Percentiles rank a stretch among this genome's conserved stretches.
Evolutionary conservation across 2,888 invertebrate species (phyloP).

Genomic region (Dromius quadrimaculatus): DNA sequence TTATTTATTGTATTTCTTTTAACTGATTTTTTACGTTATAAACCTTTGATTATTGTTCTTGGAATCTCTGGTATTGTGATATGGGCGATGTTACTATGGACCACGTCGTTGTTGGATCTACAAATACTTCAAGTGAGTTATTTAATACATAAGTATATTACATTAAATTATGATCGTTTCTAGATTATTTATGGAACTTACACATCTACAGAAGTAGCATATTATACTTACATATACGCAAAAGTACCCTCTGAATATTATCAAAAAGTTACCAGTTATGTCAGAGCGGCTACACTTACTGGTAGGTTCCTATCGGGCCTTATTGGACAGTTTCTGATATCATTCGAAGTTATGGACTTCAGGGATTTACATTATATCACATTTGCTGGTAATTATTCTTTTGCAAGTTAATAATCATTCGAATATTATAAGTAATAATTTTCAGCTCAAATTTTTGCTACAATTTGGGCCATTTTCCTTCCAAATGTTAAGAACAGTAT

Average conservation of each 20-base stretch:
- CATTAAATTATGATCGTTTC: conserved; percentile 1
- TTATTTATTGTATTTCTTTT: conserved; percentile 83
- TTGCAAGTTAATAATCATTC: no score
- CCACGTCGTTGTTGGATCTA: conserved; percentile 76
- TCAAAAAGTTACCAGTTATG: conserved; percentile 86
- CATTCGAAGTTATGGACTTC: conserved; percentile 76
- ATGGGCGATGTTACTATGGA: conserved; percentile 82
- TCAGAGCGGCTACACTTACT: conserved; percentile 82
- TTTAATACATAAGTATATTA: background rate
- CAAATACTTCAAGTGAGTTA: conserved; percentile 70
- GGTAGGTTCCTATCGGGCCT: conserved; percentile 84
- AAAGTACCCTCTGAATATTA: conserved; percentile 85
- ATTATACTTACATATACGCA: conserved; percentile 93
- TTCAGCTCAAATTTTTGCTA: conserved; percentile 79
- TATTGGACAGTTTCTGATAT: conserved; percentile 76
- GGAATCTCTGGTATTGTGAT: conserved; percentile 79
- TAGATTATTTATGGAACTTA: conserved; percentile 87
- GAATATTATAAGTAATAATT: no score
- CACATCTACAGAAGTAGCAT: conserved; percentile 91
- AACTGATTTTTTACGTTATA: conserved; percentile 87
- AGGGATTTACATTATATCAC: conserved; percentile 85
- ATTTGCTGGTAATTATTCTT: conserved; percentile 77
- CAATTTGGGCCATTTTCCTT: conserved; percentile 79
- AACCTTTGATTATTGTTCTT: conserved; percentile 88
- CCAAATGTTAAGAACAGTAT: conserved; percentile 80